Base-by-base conservation (phyloP, 2,888 invertebrate species). In the Ectropis crepuscularia region DNA sequence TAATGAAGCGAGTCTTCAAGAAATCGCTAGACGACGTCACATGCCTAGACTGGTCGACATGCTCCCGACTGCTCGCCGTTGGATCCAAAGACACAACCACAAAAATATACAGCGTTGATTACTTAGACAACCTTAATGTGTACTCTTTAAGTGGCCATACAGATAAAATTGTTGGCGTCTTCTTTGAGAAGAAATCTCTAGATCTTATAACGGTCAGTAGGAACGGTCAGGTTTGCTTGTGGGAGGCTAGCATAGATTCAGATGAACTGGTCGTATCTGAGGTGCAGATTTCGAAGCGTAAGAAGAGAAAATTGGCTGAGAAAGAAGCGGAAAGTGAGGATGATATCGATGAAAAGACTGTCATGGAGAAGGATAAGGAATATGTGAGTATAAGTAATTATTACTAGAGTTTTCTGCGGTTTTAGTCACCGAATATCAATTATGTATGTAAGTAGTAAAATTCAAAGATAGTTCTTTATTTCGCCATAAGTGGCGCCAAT, bases 41-140 rank as follows among this genome's bases (percentile, higher is more conserved):
- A 0, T 97, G 96, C 80, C 80, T 99, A 5, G 96, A 97, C 82
- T 99, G 99, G 99, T 97, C 98, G 0, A 93, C 94, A 16, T 99
- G 99, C 87, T 99, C 99, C 0, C 96, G 95, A 79, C 93, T 98
- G 43, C 86, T 99, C 8, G 97, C 97, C n/a, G 96, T 97, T 7
- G 99, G 99, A 0, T 96, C 97, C 0, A 97, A 96, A 80, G 99
- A 99, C 86, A 97, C 96, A 81, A 94, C 96, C n/a, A 96, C 96
- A 0, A 96, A 96, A 81, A 93, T 99, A 48, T 97, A 97, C 83
- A 95, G 96, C 0, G 86, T 98, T 0, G 94, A 96, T 60, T 96
- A 95, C 79, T 94, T 95, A 72, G 90, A 93, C 28, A 98, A 98
- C 81, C 95, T 99, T 62, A 95, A 94, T 55, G 95, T 96, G 67